Conservation (phyloP, 2,797 vertebrate species). For the Sternotherus odoratus region DNA sequence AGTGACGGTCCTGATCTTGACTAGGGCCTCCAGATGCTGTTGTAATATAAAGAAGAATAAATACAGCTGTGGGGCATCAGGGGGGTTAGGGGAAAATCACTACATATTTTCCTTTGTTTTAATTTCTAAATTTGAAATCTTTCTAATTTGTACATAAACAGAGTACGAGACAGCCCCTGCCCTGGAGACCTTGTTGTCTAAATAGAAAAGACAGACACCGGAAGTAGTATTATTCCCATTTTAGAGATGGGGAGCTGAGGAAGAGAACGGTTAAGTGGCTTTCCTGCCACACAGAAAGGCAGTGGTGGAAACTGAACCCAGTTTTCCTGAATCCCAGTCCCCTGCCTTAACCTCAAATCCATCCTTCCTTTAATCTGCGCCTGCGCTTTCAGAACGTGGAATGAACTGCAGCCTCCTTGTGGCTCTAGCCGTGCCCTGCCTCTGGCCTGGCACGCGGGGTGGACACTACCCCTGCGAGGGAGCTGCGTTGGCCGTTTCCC, state of each 20-base stretch:
- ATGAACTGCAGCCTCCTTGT: rapidly evolving
- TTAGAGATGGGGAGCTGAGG: not conserved
- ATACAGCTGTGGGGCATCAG: not conserved
- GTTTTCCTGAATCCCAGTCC: rapidly evolving
- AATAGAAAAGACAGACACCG: not conserved
- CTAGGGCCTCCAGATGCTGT: not conserved
- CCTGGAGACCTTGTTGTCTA: not conserved
- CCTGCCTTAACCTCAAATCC: not conserved
- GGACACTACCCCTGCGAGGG: rapidly evolving
- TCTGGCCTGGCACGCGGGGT: rapidly evolving
- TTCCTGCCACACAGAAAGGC: not conserved
- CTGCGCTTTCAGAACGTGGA: not conserved
- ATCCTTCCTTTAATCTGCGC: rapidly evolving
- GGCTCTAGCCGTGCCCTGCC: rapidly evolving
- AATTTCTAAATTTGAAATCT: not conserved
- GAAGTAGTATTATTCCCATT: not conserved
- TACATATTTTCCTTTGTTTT: too few species aligned
- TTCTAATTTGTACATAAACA: not conserved
- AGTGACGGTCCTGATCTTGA: not conserved
- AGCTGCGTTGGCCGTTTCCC: not conserved
- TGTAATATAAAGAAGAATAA: not conserved
- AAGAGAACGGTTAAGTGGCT: not conserved
- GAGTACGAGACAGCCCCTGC: not conserved
- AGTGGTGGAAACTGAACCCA: rapidly evolving
- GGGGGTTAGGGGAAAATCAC: not conserved